Base-by-base conservation (phyloP, 2,888 invertebrate species). In the Luperina testacea region DNA sequence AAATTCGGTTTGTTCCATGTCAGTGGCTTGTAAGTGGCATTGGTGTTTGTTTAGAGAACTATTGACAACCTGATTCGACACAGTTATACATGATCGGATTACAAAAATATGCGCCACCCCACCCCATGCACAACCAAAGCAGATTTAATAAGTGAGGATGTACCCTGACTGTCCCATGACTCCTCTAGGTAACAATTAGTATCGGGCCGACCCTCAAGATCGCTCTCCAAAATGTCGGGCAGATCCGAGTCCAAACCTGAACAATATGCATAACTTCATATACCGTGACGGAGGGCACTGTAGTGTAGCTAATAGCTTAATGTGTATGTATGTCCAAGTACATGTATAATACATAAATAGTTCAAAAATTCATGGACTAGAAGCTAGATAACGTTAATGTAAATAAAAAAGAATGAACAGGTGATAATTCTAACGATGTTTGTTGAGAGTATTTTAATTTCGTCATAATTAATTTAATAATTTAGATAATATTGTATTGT, bases 101-200 rank as follows among this genome's bases (percentile, higher is more conserved):
- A 89, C 72, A 85, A 80, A 85, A 80, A 87, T 84, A 86, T 79
- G 85, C 85, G 81, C 84, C 80, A 85, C 89, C 88, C 93, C 93
- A 94, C 92, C 94, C 94, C 95, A 95, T 96, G 96, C 96, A 95
- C 90, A 92, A 92, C 89, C 88, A 90, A 90, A 93, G 94, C 93
- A 89, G 91, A 91, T 88, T 90, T 89, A 92, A 90, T 89, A 91
- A 91, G 86, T 90, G 87, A 89, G 87, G 81, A 78, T 88, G 93
- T 96, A 96, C 96, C 95, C 97, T 97, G 92, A 95, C 94, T 90
- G 93, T 96, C 89, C 97, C 97, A 94, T 92, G 97, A 95, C 94
- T 97, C 94, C 94, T 97, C 96, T 94, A 97, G 93, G 96, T 96
- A 95, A 97, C 97, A 95, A 96, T 97, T 94, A 97, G 96, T 91